Percentiles rank a stretch among this genome's conserved stretches.
These are phyloP conservation scores for Umimayanthus kanabou DNA, from an alignment of 92 coral and sea anemone genomes.

Conservation along the genomic window DNA sequence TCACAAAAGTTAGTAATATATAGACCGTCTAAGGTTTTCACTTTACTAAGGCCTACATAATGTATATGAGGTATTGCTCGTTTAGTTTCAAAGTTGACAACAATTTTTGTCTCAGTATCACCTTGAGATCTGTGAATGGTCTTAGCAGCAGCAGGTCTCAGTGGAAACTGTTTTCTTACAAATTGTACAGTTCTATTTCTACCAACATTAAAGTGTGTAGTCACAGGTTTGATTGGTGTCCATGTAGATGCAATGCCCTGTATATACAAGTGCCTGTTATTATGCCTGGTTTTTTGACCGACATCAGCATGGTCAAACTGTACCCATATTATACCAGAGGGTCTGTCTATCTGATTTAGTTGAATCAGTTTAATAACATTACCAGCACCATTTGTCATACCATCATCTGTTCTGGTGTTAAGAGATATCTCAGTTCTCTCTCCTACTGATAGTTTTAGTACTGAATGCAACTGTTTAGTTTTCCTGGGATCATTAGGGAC, in stretches of 20 bases:
- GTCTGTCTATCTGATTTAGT: conserved; percentile 48
- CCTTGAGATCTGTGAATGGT: conserved; percentile 31
- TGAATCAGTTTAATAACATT: too few relatives aligned
- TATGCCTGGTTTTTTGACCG: conserved; percentile 64
- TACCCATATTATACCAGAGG: conserved; percentile 67
- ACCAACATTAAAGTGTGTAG: conserved; percentile 21
- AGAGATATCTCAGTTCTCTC: too few relatives aligned
- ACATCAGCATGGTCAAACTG: conserved; percentile 64
- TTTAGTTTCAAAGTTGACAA: conserved; percentile 47
- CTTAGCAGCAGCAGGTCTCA: conserved; percentile 6
- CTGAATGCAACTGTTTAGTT: too few relatives aligned
- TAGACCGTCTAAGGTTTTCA: conserved; percentile 22
- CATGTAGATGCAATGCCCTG: too few relatives aligned
- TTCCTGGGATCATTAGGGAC: conserved; percentile 48
- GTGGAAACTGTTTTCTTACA: conserved; percentile 15
- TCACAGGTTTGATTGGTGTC: conserved; percentile 42
- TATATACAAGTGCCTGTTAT: conserved; percentile 21
- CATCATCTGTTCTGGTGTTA: too few relatives aligned
- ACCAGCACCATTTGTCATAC: too few relatives aligned
- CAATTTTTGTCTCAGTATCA: conserved; percentile 24
- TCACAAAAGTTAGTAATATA: conserved; percentile 34
- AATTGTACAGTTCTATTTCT: not conserved
- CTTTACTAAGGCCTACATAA: conserved; percentile 22
- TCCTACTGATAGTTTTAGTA: conserved; percentile 33
- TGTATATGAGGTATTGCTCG: conserved; percentile 36